phyloP scores from a whole-genome alignment of 2,113 vertebrate genomes.

The Serilophus lunatus region DNA sequence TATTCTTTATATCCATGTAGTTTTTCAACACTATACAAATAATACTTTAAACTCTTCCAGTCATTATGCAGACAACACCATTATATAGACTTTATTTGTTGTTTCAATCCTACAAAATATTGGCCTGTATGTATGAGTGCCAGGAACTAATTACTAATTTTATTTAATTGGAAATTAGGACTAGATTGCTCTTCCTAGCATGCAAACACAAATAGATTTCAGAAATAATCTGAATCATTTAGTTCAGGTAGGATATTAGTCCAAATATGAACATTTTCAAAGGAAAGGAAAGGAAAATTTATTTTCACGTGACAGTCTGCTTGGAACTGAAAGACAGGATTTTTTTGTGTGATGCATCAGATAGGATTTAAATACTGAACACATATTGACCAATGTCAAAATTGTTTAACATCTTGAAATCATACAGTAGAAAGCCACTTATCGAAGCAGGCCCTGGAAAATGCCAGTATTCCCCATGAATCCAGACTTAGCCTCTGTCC shows the following conservation, averaged over 20 bases:
- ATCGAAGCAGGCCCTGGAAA: background rate
- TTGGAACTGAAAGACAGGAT: background rate
- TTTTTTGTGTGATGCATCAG: background rate
- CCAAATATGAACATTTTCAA: background rate
- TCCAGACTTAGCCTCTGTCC: background rate
- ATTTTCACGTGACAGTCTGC: background rate
- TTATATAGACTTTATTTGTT: background rate
- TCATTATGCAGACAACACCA: background rate
- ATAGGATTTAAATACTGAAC: background rate
- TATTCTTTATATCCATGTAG: background rate
- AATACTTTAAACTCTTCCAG: background rate
- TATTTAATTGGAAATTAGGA: background rate
- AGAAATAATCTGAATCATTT: background rate
- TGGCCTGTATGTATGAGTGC: background rate
- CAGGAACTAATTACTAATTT: background rate
- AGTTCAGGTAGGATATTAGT: background rate
- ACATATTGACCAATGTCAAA: background rate
- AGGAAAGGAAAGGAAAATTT: background rate
- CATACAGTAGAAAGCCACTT: background rate
- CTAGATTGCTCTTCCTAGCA: background rate
- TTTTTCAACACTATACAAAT: background rate
- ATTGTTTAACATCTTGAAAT: background rate
- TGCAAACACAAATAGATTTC: background rate
- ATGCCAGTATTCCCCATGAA: background rate
- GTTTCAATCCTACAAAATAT: background rate